Evolutionary conservation across 2,888 invertebrate genomes (phyloP).

Genomic region (Nephrotoma guestfalica): DNA sequence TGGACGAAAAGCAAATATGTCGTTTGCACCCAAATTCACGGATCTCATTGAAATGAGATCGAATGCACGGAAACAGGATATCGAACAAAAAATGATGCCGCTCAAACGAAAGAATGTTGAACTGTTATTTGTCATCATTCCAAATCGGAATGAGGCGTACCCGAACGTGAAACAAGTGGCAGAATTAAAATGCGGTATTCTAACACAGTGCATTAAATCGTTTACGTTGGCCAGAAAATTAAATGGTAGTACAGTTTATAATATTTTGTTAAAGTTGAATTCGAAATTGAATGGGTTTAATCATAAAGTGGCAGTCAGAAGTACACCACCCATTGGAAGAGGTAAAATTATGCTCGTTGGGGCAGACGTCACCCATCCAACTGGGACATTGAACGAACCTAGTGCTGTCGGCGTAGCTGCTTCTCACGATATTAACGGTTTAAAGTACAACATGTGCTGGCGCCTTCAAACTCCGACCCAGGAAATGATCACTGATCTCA

Average conservation of each 20-base stretch:
- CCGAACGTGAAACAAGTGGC: conserved; percentile 50
- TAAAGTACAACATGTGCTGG: conserved; percentile 58
- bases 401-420: conserved; percentile 65
- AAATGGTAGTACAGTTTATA: conserved; percentile 46
- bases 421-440: conserved; percentile 51
- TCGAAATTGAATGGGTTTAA: conserved; percentile 75
- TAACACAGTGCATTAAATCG: conserved; percentile 59
- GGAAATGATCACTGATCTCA: conserved; percentile 63
- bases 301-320: conserved; percentile 35
- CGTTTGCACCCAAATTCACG: neutral
- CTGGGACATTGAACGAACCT: conserved; percentile 25
- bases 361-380: conserved; percentile 87
- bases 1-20: conserved; percentile 7
- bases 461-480: conserved; percentile 57
- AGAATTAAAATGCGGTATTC: conserved; percentile 48
- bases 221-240: conserved; percentile 34
- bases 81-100: neutral
- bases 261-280: conserved; percentile 59
- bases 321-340: neutral
- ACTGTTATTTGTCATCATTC: conserved; percentile 36
- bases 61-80: neutral
- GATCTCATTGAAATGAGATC: neutral
- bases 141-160: conserved; percentile 29
- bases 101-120: neutral
- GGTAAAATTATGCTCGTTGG: conserved; percentile 49